phyloP scores from a whole-genome alignment of 2,113 vertebrate genomes.

The Alexandromys fortis region DNA sequence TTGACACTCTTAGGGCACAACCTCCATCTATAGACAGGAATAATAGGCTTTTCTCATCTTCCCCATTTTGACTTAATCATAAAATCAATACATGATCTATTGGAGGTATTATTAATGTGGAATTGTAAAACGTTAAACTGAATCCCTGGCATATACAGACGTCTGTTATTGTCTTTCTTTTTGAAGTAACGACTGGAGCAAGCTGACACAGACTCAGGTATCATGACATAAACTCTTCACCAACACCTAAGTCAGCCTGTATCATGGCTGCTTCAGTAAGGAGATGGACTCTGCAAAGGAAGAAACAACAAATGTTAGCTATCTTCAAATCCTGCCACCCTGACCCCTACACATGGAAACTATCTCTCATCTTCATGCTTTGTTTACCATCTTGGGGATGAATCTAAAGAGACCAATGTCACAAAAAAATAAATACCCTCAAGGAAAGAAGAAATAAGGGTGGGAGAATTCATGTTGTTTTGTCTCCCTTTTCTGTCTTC shows the following conservation, averaged over 20 bases:
- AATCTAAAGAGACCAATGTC: background rate
- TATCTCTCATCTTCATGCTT: rapidly evolving
- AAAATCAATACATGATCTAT: background rate
- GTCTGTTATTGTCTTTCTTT: constrained; percentile 60
- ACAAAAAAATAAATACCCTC: background rate
- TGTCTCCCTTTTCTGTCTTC: background rate
- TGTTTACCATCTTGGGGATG: too few species aligned
- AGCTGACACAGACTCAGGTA: background rate
- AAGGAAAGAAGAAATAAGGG: background rate
- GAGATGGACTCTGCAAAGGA: too few species aligned
- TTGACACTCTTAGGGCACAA: rapidly evolving
- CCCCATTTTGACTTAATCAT: background rate
- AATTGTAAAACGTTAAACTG: background rate
- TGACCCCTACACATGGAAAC: rapidly evolving
- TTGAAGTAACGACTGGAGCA: constrained; percentile 11
- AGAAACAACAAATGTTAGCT: rapidly evolving
- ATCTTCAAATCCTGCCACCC: too few species aligned
- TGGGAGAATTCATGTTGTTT: background rate
- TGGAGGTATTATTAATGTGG: background rate
- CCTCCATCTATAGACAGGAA: background rate
- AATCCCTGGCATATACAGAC: background rate
- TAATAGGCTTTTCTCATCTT: background rate
- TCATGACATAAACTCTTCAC: background rate
- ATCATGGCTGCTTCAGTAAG: background rate
- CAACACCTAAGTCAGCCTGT: background rate